Conservation (phyloP, 2,888 invertebrate species). For the Sepiola atlantica region DNA sequence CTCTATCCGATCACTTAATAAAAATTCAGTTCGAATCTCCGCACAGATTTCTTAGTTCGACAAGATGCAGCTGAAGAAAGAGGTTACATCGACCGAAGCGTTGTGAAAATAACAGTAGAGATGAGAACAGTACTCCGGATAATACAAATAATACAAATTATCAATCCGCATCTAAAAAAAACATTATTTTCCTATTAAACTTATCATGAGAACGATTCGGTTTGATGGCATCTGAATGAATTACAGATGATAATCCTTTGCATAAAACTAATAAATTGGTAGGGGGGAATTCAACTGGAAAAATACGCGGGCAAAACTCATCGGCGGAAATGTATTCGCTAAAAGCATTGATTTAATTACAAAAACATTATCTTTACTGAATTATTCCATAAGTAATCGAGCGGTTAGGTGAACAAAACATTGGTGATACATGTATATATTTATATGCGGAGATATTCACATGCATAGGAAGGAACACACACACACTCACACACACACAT, state of each 20-base stretch:
- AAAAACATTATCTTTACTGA: not conserved
- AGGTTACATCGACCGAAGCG: no score
- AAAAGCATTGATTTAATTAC: conserved; percentile 20
- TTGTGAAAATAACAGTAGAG: no score
- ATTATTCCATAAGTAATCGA: not conserved
- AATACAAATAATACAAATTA: no score
- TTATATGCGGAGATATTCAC: not conserved
- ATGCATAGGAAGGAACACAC: not conserved
- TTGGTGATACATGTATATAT: not conserved
- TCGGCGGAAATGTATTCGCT: not conserved
- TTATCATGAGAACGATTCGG: not conserved
- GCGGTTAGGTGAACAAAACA: not conserved
- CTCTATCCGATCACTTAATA: no score
- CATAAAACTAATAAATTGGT: not conserved
- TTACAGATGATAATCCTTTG: not conserved
- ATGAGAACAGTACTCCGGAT: no score
- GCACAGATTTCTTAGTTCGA: no score
- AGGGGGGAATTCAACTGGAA: not conserved
- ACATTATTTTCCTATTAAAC: no score
- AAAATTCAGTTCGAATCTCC: no score
- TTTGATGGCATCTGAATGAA: not conserved
- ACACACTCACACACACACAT: not conserved
- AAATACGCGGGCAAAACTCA: not conserved
- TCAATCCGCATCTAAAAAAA: no score
- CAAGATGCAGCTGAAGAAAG: no score